Evolutionary conservation across 2,113 vertebrate species (phyloP), one percentile per base, ranked within the genome.

Genomic region (Phalacrocorax pelagicus): DNA sequence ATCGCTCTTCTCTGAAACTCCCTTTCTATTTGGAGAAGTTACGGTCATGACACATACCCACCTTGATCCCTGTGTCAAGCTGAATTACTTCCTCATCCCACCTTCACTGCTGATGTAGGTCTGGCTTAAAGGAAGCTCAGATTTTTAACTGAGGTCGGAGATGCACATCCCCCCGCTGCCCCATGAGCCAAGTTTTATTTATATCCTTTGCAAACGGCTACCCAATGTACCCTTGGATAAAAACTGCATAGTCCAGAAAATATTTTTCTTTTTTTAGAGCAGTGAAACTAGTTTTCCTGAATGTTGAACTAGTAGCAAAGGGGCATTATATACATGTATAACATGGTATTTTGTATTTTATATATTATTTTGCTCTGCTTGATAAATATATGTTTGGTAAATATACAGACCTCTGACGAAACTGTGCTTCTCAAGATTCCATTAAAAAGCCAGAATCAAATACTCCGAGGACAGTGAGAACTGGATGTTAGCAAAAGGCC

Each of bases 31-130:
- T 90, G 77, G 71, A 20, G 46, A 75, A 69, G 44, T 67, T 32
- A 15, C 4, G 12, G 34, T 24, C 32, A 46, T 2, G 12, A 46
- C 40, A n/a, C 0, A 4, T 7, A 17, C 10, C 12, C 27, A 62
- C 26, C 27, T 46, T 1, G 4, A 32, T 22, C 15, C 57, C 70
- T 12, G 11, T 12, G 46, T 23, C 24, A 19, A 19, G 21, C 6
- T 36, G 24, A 63, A 21, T 19, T 57, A 14, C 30, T 54, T 9
- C 16, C 11, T 44, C 34, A 55, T 6, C 67, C 23, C 22, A 13
- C 17, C 47, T 63, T 6, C 57, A 30, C 29, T 52, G 59, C 49
- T 67, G 57, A 5, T 22, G 61, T 12, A 84, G 38, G 5, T 92
- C 70, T 57, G 52, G 38, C 44, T 95, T 40, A 62, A 74, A 69